phyloP scores from a whole-genome alignment of 2,888 invertebrate genomes.

The Ophion costatus region DNA sequence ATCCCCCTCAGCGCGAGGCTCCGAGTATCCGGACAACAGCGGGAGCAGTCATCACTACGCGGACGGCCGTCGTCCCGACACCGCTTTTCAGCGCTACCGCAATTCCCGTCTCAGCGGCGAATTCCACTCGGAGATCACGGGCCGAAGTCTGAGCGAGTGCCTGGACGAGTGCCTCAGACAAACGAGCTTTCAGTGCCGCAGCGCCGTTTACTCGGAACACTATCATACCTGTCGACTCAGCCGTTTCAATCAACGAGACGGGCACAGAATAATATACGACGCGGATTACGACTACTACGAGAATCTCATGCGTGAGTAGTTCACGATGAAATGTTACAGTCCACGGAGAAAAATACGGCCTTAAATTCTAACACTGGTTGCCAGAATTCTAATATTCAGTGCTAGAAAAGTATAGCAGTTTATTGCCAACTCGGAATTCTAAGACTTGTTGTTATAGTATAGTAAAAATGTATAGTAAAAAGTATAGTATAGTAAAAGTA shows the following conservation, averaged over 20 bases:
- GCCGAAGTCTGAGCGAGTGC: constrained; percentile 94
- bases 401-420: too few relatives aligned
- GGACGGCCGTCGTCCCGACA: constrained; percentile 92
- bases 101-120: constrained; percentile 94
- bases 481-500: too few relatives aligned
- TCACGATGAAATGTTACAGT: not conserved
- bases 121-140: constrained; percentile 95
- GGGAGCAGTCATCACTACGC: constrained; percentile 93
- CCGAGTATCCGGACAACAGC: constrained; percentile 95
- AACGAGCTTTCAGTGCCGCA: constrained; percentile 95
- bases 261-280: constrained; percentile 94
- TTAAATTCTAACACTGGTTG: too few relatives aligned
- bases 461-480: too few relatives aligned
- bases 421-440: too few relatives aligned
- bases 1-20: constrained; percentile 89
- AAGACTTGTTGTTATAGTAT: too few relatives aligned
- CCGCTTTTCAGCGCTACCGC: constrained; percentile 94
- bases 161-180: constrained; percentile 95
- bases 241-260: constrained; percentile 94
- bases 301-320: constrained; percentile 92
- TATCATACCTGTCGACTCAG: constrained; percentile 93
- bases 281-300: constrained; percentile 97
- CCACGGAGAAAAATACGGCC: too few relatives aligned
- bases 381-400: too few relatives aligned
- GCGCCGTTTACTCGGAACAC: constrained; percentile 94